Conservation (phyloP, 1,140 invertebrate genomes). For the Papilio machaon region DNA sequence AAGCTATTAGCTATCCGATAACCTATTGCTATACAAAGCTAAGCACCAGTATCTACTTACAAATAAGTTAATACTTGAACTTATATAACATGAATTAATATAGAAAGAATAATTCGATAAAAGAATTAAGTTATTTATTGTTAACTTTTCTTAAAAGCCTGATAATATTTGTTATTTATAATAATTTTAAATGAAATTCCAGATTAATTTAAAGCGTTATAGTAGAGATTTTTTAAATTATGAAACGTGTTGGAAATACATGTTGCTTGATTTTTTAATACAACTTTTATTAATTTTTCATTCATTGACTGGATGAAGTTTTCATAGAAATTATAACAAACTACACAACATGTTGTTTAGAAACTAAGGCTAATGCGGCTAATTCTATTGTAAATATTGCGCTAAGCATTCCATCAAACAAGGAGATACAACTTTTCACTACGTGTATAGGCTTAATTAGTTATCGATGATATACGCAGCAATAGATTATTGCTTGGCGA, state of each 20-base stretch:
- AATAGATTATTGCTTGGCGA: slow-evolving; percentile 36
- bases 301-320: background rate
- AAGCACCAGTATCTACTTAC: slow-evolving; percentile 19
- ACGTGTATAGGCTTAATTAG: slow-evolving; percentile 35
- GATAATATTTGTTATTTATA: no score
- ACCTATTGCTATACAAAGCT: slow-evolving; percentile 42
- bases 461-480: slow-evolving; percentile 25
- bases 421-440: slow-evolving; percentile 27
- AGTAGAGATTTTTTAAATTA: no score
- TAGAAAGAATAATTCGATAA: no score
- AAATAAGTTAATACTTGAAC: background rate
- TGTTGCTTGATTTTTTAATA: no score
- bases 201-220: no score
- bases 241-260: no score
- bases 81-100: background rate
- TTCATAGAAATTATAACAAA: background rate
- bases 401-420: slow-evolving; percentile 35
- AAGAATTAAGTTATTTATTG: no score
- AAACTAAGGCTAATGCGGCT: slow-evolving; percentile 26
- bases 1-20: slow-evolving; percentile 62
- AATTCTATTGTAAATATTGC: slow-evolving; percentile 30
- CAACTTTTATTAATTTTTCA: no score
- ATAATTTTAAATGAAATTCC: no score
- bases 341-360: slow-evolving; percentile 7
- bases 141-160: no score